Percentiles rank a stretch among this genome's conserved stretches.
phyloP scores from a whole-genome alignment of 2,888 invertebrate genomes.

The Troglohyphantes excavatus region DNA sequence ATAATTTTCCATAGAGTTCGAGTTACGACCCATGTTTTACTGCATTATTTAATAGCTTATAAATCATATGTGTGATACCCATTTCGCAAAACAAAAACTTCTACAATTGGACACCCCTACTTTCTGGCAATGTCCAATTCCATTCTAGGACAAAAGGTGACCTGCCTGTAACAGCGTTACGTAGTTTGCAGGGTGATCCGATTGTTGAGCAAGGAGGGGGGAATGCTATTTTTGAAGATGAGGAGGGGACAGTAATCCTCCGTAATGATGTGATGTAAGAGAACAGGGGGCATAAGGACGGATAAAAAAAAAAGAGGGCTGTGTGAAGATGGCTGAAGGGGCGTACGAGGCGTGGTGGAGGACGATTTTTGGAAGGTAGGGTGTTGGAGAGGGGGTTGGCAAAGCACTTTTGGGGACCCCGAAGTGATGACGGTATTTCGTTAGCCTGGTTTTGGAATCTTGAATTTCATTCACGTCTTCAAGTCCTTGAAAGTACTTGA shows the following conservation, averaged over 20 bases:
- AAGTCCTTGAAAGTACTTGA: background rate
- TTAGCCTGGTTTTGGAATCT: background rate
- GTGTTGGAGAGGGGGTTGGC: background rate
- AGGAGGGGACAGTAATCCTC: constrained; percentile 39
- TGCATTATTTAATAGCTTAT: too few relatives aligned
- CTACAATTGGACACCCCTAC: background rate
- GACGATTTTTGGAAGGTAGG: constrained; percentile 5
- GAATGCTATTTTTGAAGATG: constrained; percentile 38
- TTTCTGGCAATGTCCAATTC: background rate
- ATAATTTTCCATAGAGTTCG: too few relatives aligned
- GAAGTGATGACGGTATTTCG: background rate
- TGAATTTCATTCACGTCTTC: background rate
- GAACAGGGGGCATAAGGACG: background rate
- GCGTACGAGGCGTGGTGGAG: background rate
- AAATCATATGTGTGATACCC: too few relatives aligned
- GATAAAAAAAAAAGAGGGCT: background rate
- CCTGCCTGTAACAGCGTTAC: background rate
- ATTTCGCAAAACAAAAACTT: too few relatives aligned
- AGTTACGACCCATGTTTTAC: too few relatives aligned
- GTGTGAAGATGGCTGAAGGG: background rate
- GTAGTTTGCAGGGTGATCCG: background rate
- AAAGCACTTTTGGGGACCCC: background rate
- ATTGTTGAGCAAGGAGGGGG: background rate
- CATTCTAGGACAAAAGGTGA: background rate
- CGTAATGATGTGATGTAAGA: constrained; percentile 41